These are phyloP conservation scores for Cryptocephalus primarius DNA, from an alignment of 2,888 invertebrate species.

Conservation along the genomic window DNA sequence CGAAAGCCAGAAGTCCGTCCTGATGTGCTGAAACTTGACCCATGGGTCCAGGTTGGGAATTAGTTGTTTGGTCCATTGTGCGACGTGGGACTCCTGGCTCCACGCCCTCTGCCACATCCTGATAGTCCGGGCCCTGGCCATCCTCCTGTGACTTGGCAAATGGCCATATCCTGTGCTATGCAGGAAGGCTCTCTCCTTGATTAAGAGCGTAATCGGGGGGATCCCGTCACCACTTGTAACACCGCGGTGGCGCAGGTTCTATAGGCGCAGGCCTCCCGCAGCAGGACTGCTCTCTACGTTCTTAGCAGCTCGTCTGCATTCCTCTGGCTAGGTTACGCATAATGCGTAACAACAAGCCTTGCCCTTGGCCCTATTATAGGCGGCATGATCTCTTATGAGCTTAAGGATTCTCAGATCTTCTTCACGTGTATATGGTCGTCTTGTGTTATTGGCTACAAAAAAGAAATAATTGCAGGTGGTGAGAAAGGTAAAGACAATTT, in stretches of 20 bases:
- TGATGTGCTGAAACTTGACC: not conserved
- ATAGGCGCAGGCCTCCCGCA: slow-evolving; percentile 5
- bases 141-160: not conserved
- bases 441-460: too few species aligned
- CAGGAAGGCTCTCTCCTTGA: slow-evolving; percentile 6
- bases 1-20: not conserved
- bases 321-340: too few species aligned
- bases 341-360: too few species aligned
- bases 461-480: too few species aligned
- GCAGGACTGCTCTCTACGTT: slow-evolving; percentile 1
- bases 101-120: slow-evolving; percentile 1
- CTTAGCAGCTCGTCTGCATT: slow-evolving; percentile 1
- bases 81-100: not conserved
- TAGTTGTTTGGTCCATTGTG: slow-evolving; percentile 3
- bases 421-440: too few species aligned
- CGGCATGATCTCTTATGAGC: too few species aligned
- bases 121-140: not conserved
- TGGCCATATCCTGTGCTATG: not conserved
- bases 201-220: slow-evolving; percentile 8
- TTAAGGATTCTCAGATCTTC: too few species aligned
- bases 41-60: not conserved
- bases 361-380: too few species aligned
- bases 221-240: slow-evolving; percentile 5
- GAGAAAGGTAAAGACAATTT: too few species aligned
- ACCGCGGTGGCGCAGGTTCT: slow-evolving; percentile 6